Base-by-base conservation (phyloP, 2,888 invertebrate species). In the Meteorus colon region DNA sequence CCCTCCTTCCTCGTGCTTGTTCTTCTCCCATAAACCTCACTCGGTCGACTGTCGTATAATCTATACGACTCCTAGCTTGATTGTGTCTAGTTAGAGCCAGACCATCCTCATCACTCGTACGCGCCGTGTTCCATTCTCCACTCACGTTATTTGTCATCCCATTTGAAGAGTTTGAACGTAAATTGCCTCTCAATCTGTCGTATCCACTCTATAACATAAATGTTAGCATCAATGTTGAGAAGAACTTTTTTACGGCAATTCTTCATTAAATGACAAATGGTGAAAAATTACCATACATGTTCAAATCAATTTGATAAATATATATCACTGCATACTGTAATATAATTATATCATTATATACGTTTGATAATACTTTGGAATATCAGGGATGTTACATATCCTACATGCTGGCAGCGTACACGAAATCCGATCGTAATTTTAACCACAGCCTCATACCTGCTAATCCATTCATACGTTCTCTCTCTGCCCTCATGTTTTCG, bases 31-130 rank as follows among this genome's bases (percentile, higher is more conserved):
- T 48, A 31, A 41, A 68, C 74, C 60, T 16, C 62, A 19, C 19
- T 48, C 63, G 1, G 41, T 41, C 12, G 45, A 51, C 69, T 72
- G 74, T 74, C 68, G 72, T 65, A 59, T 68, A 69, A 74, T 84
- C 84, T 86, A 41, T 41, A 82, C 80, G 82, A 83, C 82, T 83
- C 81, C 86, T 85, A 87, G 83, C 85, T 86, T 89, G 87, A 89
- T 89, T 88, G 87, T 86, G 88, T 87, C 88, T 88, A 89, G 88
- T 89, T 89, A 89, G 87, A 86, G 83, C 84, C 86, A 83, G 84
- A 85, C 86, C 86, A 86, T 83, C 81, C 83, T 82, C 86, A 88
- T 89, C 88, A 84, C 84, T 88, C 85, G 82, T 78, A 84, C 41
- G 8, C 83, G 85, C 84, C 86, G 48, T 48, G 48, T 79, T 75